These are phyloP conservation scores for Athene cunicularia DNA, from an alignment of 2,113 vertebrate species.

Conservation along the genomic window DNA sequence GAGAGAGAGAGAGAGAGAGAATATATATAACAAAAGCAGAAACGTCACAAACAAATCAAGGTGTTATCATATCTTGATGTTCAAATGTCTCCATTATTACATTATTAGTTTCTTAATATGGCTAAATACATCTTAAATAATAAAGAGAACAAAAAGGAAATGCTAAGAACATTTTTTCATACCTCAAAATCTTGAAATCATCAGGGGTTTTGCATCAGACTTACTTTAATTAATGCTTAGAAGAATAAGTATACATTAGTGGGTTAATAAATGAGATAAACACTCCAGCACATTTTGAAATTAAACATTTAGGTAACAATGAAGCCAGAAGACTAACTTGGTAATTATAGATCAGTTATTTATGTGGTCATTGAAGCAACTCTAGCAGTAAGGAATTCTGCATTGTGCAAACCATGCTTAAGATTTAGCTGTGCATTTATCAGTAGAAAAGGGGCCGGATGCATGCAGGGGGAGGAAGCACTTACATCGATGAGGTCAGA, in stretches of 20 bases:
- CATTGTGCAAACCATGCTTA: neutral
- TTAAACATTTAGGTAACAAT: neutral
- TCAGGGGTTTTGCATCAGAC: neutral
- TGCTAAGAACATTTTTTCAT: neutral
- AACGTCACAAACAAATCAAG: neutral
- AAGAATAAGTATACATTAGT: neutral
- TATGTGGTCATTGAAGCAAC: neutral
- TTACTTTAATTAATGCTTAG: neutral
- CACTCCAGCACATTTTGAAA: neutral
- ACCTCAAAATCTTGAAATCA: neutral
- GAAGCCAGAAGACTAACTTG: neutral
- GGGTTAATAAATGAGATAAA: neutral
- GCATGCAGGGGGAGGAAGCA: neutral
- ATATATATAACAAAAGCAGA: neutral
- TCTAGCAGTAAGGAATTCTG: neutral
- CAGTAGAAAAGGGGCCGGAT: neutral
- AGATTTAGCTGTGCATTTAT: neutral
- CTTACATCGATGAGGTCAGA: conserved; percentile 98
- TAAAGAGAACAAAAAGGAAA: neutral
- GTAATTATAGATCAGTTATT: neutral
- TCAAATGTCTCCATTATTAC: neutral
- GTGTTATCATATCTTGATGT: neutral
- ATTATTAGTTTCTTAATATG: neutral
- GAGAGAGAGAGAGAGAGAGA: neutral
- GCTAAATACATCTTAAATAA: neutral